phyloP scores from a whole-genome alignment of 2,113 vertebrate genomes.

The Ptyas mucosa region DNA sequence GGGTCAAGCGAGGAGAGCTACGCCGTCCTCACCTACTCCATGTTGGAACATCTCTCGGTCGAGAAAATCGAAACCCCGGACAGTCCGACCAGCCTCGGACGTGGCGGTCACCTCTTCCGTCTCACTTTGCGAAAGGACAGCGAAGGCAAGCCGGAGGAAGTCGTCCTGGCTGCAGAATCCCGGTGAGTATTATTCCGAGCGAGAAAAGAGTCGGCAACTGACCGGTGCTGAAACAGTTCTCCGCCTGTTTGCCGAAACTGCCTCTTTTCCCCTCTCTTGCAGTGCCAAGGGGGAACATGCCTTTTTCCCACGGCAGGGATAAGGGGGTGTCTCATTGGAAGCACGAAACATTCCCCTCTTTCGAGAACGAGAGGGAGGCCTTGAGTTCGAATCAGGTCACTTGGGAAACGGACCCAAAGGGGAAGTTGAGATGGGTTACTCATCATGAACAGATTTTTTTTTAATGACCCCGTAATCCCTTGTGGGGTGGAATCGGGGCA shows the following conservation, averaged over 20 bases:
- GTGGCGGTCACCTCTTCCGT: constrained; percentile 66
- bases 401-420: no score
- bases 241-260: neutral
- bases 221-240: neutral
- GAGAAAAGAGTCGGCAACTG: neutral
- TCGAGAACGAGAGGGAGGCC: no score
- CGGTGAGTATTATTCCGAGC: constrained; percentile 69
- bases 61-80: constrained; percentile 68
- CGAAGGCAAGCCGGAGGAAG: constrained; percentile 76
- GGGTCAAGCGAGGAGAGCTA: constrained; percentile 84
- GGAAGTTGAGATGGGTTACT: no score
- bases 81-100: neutral
- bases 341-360: no score
- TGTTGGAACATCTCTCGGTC: constrained; percentile 77
- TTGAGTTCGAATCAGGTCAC: no score
- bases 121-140: constrained; percentile 84
- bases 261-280: neutral
- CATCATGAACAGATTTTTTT: no score
- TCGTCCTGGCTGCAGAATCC: constrained; percentile 77
- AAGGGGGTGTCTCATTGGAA: no score
- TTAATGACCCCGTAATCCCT: no score
- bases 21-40: constrained; percentile 86
- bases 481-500: no score
- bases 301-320: neutral
- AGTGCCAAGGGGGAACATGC: neutral